These are phyloP conservation scores for Plectrocnemia conspersa DNA, from an alignment of 1,140 invertebrate genomes.

Conservation along the genomic window DNA sequence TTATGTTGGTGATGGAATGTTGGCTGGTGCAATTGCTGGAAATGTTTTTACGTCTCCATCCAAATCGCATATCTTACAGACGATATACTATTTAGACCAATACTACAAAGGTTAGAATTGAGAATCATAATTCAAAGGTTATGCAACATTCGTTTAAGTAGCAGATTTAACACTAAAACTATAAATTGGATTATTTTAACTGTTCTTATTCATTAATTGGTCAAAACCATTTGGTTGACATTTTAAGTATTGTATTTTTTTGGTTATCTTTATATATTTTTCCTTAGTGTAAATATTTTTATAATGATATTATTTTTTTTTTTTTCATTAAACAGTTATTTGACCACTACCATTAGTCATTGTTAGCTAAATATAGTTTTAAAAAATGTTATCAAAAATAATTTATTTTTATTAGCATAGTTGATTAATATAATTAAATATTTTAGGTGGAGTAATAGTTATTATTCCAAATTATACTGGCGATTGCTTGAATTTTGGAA, in stretches of 20 bases:
- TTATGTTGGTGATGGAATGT: conserved; percentile 72
- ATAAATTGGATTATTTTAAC: no score
- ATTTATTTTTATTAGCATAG: not conserved
- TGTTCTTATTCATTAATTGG: no score
- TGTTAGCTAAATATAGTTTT: not conserved
- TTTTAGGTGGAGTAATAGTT: conserved; percentile 65
- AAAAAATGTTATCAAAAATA: not conserved
- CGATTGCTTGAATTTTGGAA: conserved; percentile 80
- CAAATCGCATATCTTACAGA: conserved; percentile 61
- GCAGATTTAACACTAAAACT: not conserved
- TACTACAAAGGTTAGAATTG: conserved; percentile 51
- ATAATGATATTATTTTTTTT: not conserved
- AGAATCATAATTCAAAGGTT: not conserved
- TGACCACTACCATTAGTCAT: not conserved
- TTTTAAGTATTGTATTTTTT: no score
- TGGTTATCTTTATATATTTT: not conserved
- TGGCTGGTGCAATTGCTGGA: conserved; percentile 70
- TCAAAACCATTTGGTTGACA: no score
- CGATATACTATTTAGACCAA: conserved; percentile 56
- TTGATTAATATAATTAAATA: conserved; percentile 7
- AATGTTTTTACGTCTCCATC: conserved; percentile 78
- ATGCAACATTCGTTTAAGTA: not conserved
- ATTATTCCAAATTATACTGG: conserved; percentile 85
- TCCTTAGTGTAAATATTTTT: not conserved
- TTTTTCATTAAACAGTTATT: not conserved